Conservation (phyloP, 2,888 invertebrate genomes). For the Encarsia formosa region DNA sequence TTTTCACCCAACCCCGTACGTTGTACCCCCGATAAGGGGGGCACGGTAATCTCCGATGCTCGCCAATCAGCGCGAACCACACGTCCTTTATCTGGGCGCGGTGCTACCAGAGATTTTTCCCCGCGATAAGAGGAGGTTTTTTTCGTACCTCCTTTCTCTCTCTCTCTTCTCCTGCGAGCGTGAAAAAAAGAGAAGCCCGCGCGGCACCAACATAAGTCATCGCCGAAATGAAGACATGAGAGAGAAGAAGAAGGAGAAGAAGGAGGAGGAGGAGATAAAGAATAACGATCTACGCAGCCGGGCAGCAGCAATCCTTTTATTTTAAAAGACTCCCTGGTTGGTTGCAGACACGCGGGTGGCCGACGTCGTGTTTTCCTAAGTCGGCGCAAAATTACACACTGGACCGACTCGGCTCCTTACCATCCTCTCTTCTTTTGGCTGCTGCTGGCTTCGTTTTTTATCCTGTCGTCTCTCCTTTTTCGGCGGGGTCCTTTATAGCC, state of each 20-base stretch:
- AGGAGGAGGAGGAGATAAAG: constrained; percentile 28
- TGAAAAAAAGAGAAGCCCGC: constrained; percentile 7
- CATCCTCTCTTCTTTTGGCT: constrained; percentile 10
- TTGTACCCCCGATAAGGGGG: too few species aligned
- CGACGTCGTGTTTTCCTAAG: constrained; percentile 51
- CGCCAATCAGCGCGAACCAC: too few species aligned
- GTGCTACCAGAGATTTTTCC: constrained; percentile 29
- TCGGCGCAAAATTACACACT: constrained; percentile 52
- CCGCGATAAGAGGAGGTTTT: constrained; percentile 25
- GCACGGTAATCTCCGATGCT: too few species aligned
- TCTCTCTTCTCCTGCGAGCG: constrained; percentile 9
- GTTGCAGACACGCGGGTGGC: constrained; percentile 51
- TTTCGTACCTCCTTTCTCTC: constrained; percentile 23
- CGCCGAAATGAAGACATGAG: constrained; percentile 38
- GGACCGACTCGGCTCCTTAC: constrained; percentile 33
- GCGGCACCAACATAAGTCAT: constrained; percentile 28
- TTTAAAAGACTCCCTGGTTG: constrained; percentile 50
- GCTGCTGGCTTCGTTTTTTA: constrained; percentile 10
- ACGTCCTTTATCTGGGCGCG: too few species aligned
- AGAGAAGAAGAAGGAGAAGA: too few species aligned
- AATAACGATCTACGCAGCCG: constrained; percentile 26
- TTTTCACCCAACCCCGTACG: too few species aligned
- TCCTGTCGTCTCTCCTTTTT: constrained; percentile 35
- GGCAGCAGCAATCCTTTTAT: constrained; percentile 38
- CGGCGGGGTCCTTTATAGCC: constrained; percentile 47